Evolutionary conservation across 1,140 invertebrate genomes (phyloP).

Genomic region (Drosophila bipectinata): DNA sequence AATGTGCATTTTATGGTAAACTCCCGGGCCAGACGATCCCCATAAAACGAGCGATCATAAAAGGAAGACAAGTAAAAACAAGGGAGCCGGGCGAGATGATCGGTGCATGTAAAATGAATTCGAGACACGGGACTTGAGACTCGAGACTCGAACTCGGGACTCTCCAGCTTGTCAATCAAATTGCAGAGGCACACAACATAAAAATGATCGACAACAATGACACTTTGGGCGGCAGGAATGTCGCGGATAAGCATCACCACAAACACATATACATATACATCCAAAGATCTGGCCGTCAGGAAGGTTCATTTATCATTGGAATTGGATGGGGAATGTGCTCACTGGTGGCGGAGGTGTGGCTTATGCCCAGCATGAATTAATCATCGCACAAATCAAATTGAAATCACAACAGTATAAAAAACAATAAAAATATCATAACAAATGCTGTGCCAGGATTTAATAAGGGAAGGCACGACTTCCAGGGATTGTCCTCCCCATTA

Average conservation of each 20-base stretch:
- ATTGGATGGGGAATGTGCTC: constrained; percentile 8
- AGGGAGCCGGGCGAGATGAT: constrained; percentile 41
- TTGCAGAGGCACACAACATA: constrained; percentile 52
- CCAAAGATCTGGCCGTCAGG: constrained; percentile 28
- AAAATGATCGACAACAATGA: constrained; percentile 81
- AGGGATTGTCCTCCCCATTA: constrained; percentile 34
- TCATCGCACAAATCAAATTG: constrained; percentile 69
- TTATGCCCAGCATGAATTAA: constrained; percentile 70
- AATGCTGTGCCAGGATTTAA: constrained; percentile 52
- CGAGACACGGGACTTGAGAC: constrained; percentile 1
- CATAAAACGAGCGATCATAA: constrained; percentile 60
- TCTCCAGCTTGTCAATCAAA: constrained; percentile 71
- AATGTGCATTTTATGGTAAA: constrained; percentile 78
- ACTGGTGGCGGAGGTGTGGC: constrained; percentile 58
- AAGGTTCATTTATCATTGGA: constrained; percentile 70
- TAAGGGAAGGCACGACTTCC: constrained; percentile 50
- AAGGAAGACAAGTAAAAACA: constrained; percentile 62
- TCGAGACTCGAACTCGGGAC: constrained; percentile 5
- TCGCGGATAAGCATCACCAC: constrained; percentile 72
- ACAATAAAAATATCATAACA: constrained; percentile 67
- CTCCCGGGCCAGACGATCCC: constrained; percentile 34
- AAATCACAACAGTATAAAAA: constrained; percentile 45
- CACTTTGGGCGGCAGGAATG: constrained; percentile 81
- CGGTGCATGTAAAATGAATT: constrained; percentile 60
- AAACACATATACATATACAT: constrained; percentile 12